phyloP scores from a whole-genome alignment of 2,888 invertebrate species.

The Anarsia innoxiella region DNA sequence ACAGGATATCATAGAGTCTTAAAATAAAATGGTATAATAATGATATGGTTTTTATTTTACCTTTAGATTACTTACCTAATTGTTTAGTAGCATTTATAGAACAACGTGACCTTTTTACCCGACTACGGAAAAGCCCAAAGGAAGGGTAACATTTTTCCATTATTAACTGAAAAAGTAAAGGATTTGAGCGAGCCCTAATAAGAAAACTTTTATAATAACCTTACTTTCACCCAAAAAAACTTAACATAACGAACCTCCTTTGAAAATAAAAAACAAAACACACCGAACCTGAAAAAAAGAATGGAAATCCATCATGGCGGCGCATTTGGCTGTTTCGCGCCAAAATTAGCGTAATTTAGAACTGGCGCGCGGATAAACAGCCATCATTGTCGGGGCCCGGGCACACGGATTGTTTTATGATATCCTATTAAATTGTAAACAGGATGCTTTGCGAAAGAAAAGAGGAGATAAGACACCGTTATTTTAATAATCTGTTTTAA shows the following conservation, averaged over 20 bases:
- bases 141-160: background rate
- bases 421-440: conserved; percentile 45
- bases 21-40: too few species aligned
- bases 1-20: too few species aligned
- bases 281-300: background rate
- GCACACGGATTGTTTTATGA: conserved; percentile 47
- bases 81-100: too few species aligned
- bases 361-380: conserved; percentile 50
- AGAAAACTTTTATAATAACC: background rate
- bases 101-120: too few species aligned
- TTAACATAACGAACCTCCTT: background rate
- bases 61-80: too few species aligned
- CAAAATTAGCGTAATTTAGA: conserved; percentile 53
- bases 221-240: background rate
- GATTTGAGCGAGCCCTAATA: background rate
- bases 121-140: too few species aligned
- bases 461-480: background rate
- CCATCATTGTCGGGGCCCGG: conserved; percentile 47
- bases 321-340: conserved; percentile 42
- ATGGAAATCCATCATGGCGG: conserved; percentile 13
- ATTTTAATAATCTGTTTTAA: background rate
- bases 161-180: background rate
- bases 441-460: conserved; percentile 16
- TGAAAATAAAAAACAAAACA: background rate
- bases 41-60: too few species aligned